Evolutionary conservation across 2,113 vertebrate genomes (phyloP), one percentile per base, ranked within the genome.

Genomic region (Lepisosteus osseus): DNA sequence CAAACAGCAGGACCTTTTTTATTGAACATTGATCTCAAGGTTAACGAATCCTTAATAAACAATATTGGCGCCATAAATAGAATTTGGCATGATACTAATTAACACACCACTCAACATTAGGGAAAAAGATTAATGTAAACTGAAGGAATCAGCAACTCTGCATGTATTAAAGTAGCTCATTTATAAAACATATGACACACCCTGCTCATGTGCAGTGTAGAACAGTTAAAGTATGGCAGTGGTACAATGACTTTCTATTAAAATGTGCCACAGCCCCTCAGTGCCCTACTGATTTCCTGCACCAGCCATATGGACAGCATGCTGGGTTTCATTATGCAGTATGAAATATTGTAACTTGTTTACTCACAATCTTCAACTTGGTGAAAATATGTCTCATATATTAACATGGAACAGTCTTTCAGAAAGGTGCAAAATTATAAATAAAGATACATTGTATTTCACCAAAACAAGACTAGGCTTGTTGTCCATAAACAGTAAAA

Each of bases 291-390:
- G 55, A 71, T 70, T 63, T 65, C 76, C 71, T 70, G 47, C 72
- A 54, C 80, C 73, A 86, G 83, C 85, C 87, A 87, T 90, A 90
- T 87, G 90, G 86, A 77, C 77, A 70, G 72, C 77, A 82, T 74
- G 62, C 73, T 29, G 86, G 81, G 80, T 81, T 86, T 90, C 86
- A 90, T 89, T 89, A 89, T 83, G 80, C 83, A 3, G 76, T 55
- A 67, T 59, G 61, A 66, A 85, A 29, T 29, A 29, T 29, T 29
- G 70, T 76, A 76, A 87, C 86, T 87, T 86, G 17, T 74, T 65
- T 72, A 64, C 67, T 74, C 63, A 67, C 65, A n/a, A 14, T 54
- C 40, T 14, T 47, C 54, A 40, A 15, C 12, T 43, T 59, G 56
- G 51, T 17, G 54, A 56, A 64, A 44, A 44, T 61, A 29, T n/a